Evolutionary conservation across 2,888 invertebrate genomes (phyloP).

Genomic region (Sarcophaga variegata): DNA sequence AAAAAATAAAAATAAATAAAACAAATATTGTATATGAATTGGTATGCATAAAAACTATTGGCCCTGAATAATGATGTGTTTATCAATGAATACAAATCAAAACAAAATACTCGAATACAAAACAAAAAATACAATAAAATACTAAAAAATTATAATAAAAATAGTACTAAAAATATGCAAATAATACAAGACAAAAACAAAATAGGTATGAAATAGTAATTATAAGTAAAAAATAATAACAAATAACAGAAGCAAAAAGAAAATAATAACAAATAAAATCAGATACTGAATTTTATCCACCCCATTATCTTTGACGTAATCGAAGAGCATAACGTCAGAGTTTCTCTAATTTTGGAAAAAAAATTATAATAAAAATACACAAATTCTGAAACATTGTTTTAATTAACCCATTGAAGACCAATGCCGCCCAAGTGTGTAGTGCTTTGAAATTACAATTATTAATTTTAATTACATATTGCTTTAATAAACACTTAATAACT

Average conservation of each 20-base stretch:
- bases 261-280: background rate
- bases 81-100: constrained; percentile 53
- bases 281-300: constrained; percentile 1
- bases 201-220: background rate
- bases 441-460: too few species aligned
- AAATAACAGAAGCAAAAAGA: background rate
- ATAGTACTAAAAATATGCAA: background rate
- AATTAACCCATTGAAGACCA: too few species aligned
- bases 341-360: background rate
- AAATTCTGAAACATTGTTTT: too few species aligned
- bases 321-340: constrained; percentile 2
- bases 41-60: constrained; percentile 3
- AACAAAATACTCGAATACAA: constrained; percentile 34
- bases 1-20: background rate
- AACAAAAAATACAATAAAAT: constrained; percentile 11
- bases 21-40: background rate
- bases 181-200: background rate
- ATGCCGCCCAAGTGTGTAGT: too few species aligned
- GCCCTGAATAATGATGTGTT: constrained; percentile 38
- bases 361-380: too few species aligned
- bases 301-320: constrained; percentile 43
- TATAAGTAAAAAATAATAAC: background rate
- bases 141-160: constrained; percentile 17
- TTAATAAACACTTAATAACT: too few species aligned
- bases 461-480: too few species aligned